Evolutionary conservation across 2,113 vertebrate species (phyloP), one percentile per base, ranked within the genome.

Genomic region (Leptocoma aspasia): DNA sequence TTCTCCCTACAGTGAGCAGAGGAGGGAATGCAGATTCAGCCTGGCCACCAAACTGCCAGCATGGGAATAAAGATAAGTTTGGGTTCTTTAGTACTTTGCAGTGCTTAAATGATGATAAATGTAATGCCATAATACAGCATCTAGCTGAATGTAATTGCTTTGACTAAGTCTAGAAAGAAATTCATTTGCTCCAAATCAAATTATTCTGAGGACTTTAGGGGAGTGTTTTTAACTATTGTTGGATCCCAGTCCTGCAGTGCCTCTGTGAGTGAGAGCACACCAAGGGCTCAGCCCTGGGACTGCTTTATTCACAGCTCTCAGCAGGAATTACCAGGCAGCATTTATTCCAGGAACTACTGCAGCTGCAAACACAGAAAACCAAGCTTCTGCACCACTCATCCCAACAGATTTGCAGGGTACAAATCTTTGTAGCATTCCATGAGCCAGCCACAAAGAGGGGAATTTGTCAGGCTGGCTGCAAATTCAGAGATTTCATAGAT

Each of bases 101-200:
- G 50, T 22, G 42, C 42, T 90, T 30, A 87, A 95, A 96, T 77
- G 75, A 85, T 94, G 94, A 97, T 76, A 82, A 92, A 95, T 95
- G 91, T 10, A 39, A 65, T 21, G 70, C 89, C 90, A 53, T 76
- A 95, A 69, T 18, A 27, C 0, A 1, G 71, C 75, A 76, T 8
- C 93, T 45, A 76, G 59, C 54, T 59, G 78, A 60, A 53, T 15
- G 23, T 77, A 95, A 95, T 82, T 95, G 90, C 89, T 82, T 89
- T 72, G 73, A 92, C 78, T 95, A 91, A 87, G 37, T 76, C 89
- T 82, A 85, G 75, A 96, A 92, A 53, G 81, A 82, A 94, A 91
- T 91, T 79, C 1, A 94, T 95, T 94, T 92, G 79, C 57, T 90
- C 37, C 81, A 94, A 88, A 94, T 86, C 42, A 91, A 96, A 94